Evolutionary conservation across 1,140 invertebrate species (phyloP), one percentile per base, ranked within the genome.

Genomic region (Leptinotarsa defecta): DNA sequence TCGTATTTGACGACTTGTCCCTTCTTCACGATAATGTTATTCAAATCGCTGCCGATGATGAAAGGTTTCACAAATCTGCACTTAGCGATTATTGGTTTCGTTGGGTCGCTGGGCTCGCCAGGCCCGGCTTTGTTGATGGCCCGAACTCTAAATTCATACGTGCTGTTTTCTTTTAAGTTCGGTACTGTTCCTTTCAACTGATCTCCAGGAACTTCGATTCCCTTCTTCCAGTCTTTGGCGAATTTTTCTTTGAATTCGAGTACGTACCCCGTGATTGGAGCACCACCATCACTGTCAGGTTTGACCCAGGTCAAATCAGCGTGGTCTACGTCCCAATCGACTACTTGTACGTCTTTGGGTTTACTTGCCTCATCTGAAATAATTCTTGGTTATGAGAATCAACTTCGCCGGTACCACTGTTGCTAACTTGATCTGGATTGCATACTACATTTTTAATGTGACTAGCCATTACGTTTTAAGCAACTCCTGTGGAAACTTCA

Each of bases 71-170:
- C 96, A 81, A 97, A 98, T 88, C 96, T 89, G 79, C 94, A 95
- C 87, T 99, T 99, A 69, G 97, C 96, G 81, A 97, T 94, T 76
- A 98, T 95, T 65, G 97, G 94, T 85, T 98, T 97, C 15, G 97
- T 98, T 52, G 94, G 91, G 77, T 98, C 94, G 81, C 95, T 98
- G 5, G 96, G 96, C 88, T 96, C 94, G 83, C 97, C 95, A 83
- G 95, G 95, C 68, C 97, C 97, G 72, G 94, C 97, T 85, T 96
- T 97, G 87, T 99, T 99, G 69, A 98, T 92, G 71, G 98, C 98
- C 78, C 95, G 91, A 62, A 99, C 93, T 78, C 98, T 90, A 87
- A 99, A 99, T 88, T 99, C 96, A 82, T 99, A 99, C 77, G 96
- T 94, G 72, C 92, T 91, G 20, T 96, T 96, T 90, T 99, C 97